Evolutionary conservation across 2,797 vertebrate genomes (phyloP).

Genomic region (Austrolebias charrua): DNA sequence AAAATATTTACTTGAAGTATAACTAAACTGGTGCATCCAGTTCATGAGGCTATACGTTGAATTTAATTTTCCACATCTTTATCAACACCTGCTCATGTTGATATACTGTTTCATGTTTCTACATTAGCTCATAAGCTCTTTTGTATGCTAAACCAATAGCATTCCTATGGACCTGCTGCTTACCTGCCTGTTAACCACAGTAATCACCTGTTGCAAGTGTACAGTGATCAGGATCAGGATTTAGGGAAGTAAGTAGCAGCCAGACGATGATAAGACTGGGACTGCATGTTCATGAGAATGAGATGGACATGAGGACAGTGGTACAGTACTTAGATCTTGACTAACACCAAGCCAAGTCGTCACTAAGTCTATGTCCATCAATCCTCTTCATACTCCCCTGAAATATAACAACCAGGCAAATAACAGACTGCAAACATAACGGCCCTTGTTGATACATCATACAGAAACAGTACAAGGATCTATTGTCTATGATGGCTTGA

Average conservation of each 20-base stretch:
- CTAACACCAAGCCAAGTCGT: not conserved
- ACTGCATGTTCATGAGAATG: too few relatives aligned
- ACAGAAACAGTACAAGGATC: not conserved
- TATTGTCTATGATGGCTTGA: not conserved
- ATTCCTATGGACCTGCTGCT: not conserved
- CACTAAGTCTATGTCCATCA: too few relatives aligned
- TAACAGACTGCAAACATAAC: not conserved
- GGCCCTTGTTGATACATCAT: not conserved
- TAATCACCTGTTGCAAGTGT: not conserved
- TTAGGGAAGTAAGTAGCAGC: too few relatives aligned
- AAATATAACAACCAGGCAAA: not conserved
- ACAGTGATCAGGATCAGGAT: not conserved
- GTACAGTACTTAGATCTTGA: not conserved
- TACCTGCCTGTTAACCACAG: slow-evolving; percentile 4
- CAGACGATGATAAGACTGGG: not conserved
- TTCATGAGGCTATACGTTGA: not conserved
- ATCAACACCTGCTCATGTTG: too few relatives aligned
- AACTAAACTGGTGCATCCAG: not conserved
- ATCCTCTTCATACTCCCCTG: not conserved
- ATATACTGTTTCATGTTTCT: not conserved
- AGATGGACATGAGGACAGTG: not conserved
- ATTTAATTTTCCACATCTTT: not conserved
- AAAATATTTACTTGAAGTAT: not conserved
- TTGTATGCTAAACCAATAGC: slow-evolving; percentile 12
- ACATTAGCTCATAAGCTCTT: not conserved